These are phyloP conservation scores for Seriola dumerili DNA, from an alignment of 2,113 vertebrate genomes.

Conservation along the genomic window DNA sequence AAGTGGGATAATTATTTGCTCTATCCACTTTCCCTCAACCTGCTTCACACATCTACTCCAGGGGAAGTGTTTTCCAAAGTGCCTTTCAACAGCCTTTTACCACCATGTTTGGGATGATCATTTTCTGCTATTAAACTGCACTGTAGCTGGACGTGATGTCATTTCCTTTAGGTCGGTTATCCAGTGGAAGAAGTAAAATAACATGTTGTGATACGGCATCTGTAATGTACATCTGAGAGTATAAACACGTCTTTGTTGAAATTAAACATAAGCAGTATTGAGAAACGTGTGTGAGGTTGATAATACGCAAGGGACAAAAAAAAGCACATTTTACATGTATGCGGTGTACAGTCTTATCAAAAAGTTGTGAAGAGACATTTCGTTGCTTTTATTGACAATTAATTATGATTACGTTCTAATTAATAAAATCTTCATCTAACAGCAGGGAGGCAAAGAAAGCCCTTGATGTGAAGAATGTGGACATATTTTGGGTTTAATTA, in stretches of 20 bases:
- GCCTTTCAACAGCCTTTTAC: constrained; percentile 17
- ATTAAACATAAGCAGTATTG: neutral
- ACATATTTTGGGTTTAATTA: constrained; percentile 39
- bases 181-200: neutral
- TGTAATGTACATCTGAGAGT: neutral
- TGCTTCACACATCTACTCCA: neutral
- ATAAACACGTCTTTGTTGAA: neutral
- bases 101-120: constrained; percentile 3
- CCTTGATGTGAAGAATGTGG: constrained; percentile 4
- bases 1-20: constrained; percentile 5
- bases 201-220: neutral
- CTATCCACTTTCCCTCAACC: neutral
- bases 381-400: constrained; percentile 5
- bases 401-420: neutral
- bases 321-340: neutral
- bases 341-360: neutral
- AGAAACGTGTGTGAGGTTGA: neutral
- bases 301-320: neutral
- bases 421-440: neutral
- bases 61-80: neutral
- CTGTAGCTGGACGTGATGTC: neutral
- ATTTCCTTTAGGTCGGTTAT: neutral
- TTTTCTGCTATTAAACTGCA: neutral
- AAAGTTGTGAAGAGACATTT: neutral
- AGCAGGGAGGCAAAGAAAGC: neutral